Evolutionary conservation across 23 tunicate species (phyloP), one percentile per base, ranked within the genome.

Genomic region (Botrylloides violaceus): DNA sequence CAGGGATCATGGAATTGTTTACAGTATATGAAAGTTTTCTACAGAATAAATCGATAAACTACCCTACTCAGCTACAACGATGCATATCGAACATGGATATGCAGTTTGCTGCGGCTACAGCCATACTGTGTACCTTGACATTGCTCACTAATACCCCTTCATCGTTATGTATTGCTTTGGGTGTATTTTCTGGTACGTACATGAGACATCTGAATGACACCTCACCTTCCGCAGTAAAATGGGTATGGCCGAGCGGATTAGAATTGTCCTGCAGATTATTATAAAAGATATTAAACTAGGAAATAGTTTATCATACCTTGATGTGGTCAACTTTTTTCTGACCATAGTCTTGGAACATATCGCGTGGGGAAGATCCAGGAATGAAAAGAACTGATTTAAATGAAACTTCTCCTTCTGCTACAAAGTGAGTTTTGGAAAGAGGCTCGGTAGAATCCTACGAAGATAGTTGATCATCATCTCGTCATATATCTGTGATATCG

Each of bases 401-500:
- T 22, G 90, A 81, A 47, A 95, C 96, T 61, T 95, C 96, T 29
- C 99, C 99, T 71, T 95, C 99, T 47, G 96, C 99, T 71, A 83
- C 94, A 70, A 95, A 95, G 65, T 95, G 99, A 21, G 96, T 95
- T 70, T 87, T 81, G 64, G 92, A 72, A 47, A 95, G 47, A 39
- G 98, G 98, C 29, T 85, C 93, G 26, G 95, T 49, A 33, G 71
- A 50, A 58, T 93, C 98, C 98, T 93, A 19, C 53, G 53, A 43
- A 43, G 15, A 43, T n/a, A n/a, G n/a, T n/a, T n/a, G n/a, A n/a
- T n/a, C n/a, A n/a, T n/a, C n/a, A n/a, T n/a, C n/a, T n/a, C n/a
- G n/a, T n/a, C n/a, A n/a, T n/a, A n/a, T n/a, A n/a, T n/a, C n/a
- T n/a, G 18, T 12, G 18, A 18, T 47, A 47, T 12, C 55, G 18